Base-by-base conservation (phyloP, 2,888 invertebrate genomes). In the Drosophila cracens region DNA sequence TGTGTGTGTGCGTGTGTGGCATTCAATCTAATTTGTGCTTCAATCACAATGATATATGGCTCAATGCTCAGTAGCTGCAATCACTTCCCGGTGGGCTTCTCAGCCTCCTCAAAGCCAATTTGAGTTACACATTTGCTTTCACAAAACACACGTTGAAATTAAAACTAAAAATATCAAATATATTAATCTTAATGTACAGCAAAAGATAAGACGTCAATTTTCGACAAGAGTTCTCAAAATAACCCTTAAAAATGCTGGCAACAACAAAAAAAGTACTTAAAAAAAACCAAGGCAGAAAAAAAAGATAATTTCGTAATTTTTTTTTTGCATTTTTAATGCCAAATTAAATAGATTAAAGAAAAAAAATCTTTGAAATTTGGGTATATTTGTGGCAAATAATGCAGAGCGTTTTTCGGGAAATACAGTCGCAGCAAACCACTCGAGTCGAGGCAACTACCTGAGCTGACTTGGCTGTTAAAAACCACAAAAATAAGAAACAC, bases 401-500 rank as follows among this genome's bases (percentile, higher is more conserved):
- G 18, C 2, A 29, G 2, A 3, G 1, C 1, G 49, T 29, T n/a
- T 57, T 31, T 46, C 6, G 5, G 2, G 16, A 11, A 21, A 4
- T 5, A 2, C 10, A 43, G 52, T 25, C 25, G 1, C 53, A 16
- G 16, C 25, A 25, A 69, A n/a, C 49, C 71, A 74, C 72, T 74
- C 48, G 70, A 82, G 61, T 36, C 31, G 40, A 25, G 13, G 10
- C 49, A 58, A 52, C 48, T 67, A 71, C 62, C 54, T 74, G 74
- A 61, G 67, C 27, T 8, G 46, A 27, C 36, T 16, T 16, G 70
- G 59, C 76, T 79, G 84, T 72, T 72, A 74, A 70, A 76, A 85
- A 77, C 89, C 89, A 81, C 84, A 89, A 81, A 77, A 89, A 73
- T 89, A 85, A 38, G 76, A 83, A 85, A 89, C 89, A 85, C 89